A percentile compares a stretch with the other conserved stretches of the same genome.
phyloP scores from a whole-genome alignment of 2,113 vertebrate species.

The Cercocebus atys region DNA sequence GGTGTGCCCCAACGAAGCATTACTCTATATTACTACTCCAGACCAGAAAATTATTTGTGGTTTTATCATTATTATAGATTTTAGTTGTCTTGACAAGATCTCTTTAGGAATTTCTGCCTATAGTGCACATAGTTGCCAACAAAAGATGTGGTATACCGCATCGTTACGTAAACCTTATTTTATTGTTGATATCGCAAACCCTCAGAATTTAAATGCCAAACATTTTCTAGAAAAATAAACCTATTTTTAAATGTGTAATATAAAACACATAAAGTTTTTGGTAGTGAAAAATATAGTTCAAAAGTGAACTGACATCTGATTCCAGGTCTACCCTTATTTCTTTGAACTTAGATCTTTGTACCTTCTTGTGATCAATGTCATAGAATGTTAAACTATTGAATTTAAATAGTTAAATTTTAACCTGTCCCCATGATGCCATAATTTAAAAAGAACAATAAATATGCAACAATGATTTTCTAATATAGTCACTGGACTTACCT shows the following conservation, averaged over 20 bases:
- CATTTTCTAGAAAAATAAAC: background rate
- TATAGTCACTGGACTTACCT: background rate
- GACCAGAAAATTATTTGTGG: background rate
- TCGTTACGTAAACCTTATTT: background rate
- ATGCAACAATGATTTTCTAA: background rate
- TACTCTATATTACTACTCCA: background rate
- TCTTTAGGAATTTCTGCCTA: background rate
- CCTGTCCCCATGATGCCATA: background rate
- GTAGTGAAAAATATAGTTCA: background rate
- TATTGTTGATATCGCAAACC: background rate
- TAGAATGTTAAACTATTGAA: background rate
- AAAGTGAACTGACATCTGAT: background rate
- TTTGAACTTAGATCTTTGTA: background rate
- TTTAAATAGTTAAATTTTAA: background rate
- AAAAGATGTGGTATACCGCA: background rate
- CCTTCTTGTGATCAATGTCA: background rate
- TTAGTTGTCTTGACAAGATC: background rate
- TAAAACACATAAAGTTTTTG: background rate
- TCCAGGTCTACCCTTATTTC: background rate
- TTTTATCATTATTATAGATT: background rate
- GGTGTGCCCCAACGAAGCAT: background rate
- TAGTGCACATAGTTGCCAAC: too few species aligned
- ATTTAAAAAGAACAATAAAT: background rate
- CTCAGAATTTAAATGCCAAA: background rate
- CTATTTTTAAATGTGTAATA: background rate